Conservation (phyloP, 2,113 vertebrate genomes). For the Phainopepla nitens region DNA sequence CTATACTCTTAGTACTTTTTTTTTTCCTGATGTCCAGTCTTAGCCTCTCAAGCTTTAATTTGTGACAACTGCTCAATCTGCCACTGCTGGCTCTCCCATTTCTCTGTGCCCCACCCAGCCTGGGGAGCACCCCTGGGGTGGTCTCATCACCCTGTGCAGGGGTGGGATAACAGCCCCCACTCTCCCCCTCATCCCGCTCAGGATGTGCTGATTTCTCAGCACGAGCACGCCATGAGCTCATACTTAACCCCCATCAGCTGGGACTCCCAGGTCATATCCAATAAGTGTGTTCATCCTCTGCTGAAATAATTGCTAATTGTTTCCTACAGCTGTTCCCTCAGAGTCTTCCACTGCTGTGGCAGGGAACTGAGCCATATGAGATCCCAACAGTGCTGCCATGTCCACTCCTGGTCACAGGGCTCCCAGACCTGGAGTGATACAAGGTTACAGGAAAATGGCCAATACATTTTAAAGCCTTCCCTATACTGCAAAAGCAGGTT, state of each 20-base stretch:
- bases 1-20: too few relatives aligned
- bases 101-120: not conserved
- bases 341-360: not conserved
- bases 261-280: not conserved
- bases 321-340: not conserved
- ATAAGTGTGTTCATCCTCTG: not conserved
- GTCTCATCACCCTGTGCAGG: not conserved
- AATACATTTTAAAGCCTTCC: not conserved
- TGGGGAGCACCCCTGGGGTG: not conserved
- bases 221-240: not conserved
- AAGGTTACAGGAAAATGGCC: not conserved
- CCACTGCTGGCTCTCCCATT: not conserved
- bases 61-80: not conserved
- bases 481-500: constrained; percentile 32
- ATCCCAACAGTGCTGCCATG: not conserved
- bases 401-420: not conserved
- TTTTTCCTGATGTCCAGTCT: not conserved
- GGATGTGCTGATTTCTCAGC: not conserved
- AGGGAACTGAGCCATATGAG: not conserved
- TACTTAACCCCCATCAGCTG: not conserved
- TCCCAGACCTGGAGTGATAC: not conserved
- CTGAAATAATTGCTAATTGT: not conserved
- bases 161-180: not conserved
- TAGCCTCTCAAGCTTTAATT: not conserved
- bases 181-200: not conserved